A percentile compares a stretch with the other conserved stretches of the same genome.
Conservation (phyloP, 2,797 vertebrate genomes). For the Clarias laeviceps region DNA sequence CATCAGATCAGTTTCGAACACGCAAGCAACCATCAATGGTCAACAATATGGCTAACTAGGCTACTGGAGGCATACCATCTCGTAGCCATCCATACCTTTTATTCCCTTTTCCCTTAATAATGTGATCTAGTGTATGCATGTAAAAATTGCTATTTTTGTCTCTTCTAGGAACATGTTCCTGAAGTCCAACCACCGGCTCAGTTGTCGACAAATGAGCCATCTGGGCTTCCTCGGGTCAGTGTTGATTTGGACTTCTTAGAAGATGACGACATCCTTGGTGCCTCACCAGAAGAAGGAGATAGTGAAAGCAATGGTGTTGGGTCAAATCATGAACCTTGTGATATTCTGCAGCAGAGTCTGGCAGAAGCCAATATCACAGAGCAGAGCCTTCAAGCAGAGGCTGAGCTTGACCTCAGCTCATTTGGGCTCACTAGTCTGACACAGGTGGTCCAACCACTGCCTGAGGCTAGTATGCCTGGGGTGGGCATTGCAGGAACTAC, state of each 20-base stretch:
- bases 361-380: slow-evolving; percentile 97
- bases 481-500: slow-evolving; percentile 74
- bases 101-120: slow-evolving; percentile 18
- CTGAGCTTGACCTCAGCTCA: slow-evolving; percentile 91
- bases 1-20: slow-evolving; percentile 68
- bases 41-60: slow-evolving; percentile 24
- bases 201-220: slow-evolving; percentile 75
- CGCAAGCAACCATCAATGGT: slow-evolving; percentile 25
- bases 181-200: slow-evolving; percentile 80
- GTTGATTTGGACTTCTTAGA: slow-evolving; percentile 97
- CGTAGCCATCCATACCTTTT: slow-evolving; percentile 29
- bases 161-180: slow-evolving; percentile 84
- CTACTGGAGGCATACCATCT: slow-evolving; percentile 31
- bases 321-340: slow-evolving; percentile 85
- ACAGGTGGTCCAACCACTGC: slow-evolving; percentile 83
- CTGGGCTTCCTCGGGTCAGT: slow-evolving; percentile 80
- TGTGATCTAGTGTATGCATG: not conserved
- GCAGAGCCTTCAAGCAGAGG: slow-evolving; percentile 91
- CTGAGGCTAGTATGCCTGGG: slow-evolving; percentile 75
- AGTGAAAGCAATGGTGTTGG: slow-evolving; percentile 77
- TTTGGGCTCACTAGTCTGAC: slow-evolving; percentile 90
- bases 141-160: slow-evolving; percentile 29
- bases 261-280: slow-evolving; percentile 95
- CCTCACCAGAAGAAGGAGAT: slow-evolving; percentile 74
- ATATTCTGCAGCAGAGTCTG: slow-evolving; percentile 96